phyloP scores from a whole-genome alignment of 2,113 vertebrate species.

The Epinephelus moara region DNA sequence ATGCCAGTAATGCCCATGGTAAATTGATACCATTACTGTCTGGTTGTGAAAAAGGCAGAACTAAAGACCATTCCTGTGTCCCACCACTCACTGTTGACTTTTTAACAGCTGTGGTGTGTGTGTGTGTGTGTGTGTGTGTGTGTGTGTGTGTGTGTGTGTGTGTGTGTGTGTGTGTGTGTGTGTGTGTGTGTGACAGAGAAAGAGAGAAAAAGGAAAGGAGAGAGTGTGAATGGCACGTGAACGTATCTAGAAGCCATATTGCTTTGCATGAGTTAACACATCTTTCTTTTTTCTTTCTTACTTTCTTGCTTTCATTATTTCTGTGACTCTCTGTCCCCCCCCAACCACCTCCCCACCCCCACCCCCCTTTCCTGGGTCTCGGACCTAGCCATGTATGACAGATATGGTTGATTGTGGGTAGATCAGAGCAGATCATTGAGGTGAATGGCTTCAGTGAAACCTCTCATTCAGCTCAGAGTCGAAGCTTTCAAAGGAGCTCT shows the following conservation, averaged over 20 bases:
- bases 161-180: neutral
- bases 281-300: neutral
- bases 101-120: constrained; percentile 28
- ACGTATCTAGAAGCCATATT: neutral
- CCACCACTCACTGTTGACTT: constrained; percentile 32
- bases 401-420: constrained; percentile 75
- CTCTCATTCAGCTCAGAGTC: constrained; percentile 66
- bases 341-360: neutral
- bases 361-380: constrained; percentile 4
- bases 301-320: neutral
- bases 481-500: constrained; percentile 65
- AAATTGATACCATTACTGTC: constrained; percentile 67
- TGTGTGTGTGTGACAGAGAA: neutral
- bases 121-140: neutral
- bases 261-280: constrained; percentile 13
- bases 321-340: neutral
- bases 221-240: constrained; percentile 1
- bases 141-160: constrained; percentile 3
- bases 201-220: no score
- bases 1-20: constrained; percentile 54
- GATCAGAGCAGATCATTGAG: constrained; percentile 76
- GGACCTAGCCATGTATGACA: constrained; percentile 75
- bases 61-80: constrained; percentile 58
- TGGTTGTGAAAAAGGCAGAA: constrained; percentile 60
- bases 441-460: constrained; percentile 72